phyloP scores from a whole-genome alignment of 2,888 invertebrate genomes.

The Xestia ashworthii region DNA sequence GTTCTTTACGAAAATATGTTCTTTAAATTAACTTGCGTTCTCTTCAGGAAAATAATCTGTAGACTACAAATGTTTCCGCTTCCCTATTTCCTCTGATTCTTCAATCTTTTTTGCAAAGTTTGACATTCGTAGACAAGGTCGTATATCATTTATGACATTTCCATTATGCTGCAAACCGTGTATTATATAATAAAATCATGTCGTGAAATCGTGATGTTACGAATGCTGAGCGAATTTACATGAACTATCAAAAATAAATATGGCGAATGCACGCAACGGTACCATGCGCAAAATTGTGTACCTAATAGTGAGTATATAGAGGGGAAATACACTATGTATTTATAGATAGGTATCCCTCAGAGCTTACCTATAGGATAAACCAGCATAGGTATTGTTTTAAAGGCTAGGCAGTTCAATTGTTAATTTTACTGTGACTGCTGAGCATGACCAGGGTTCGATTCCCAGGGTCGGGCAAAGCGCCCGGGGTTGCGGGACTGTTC shows the following conservation, averaged over 20 bases:
- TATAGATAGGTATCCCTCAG: background rate
- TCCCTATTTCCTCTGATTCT: slow-evolving; percentile 19
- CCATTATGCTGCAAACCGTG: slow-evolving; percentile 65
- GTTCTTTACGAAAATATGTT: background rate
- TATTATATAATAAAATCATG: slow-evolving; percentile 52
- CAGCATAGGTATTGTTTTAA: background rate
- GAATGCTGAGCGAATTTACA: slow-evolving; percentile 66
- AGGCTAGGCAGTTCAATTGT: background rate
- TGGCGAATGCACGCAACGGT: slow-evolving; percentile 75
- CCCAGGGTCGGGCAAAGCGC: too few species aligned
- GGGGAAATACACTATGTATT: background rate
- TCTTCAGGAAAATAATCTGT: background rate
- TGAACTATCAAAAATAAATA: slow-evolving; percentile 68
- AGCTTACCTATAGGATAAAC: background rate
- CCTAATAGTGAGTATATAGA: background rate
- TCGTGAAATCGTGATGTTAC: slow-evolving; percentile 67
- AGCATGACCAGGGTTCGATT: too few species aligned
- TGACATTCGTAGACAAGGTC: slow-evolving; percentile 55
- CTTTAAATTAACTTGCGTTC: background rate
- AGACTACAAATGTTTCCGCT: background rate
- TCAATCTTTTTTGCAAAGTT: slow-evolving; percentile 38
- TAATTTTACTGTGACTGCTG: background rate
- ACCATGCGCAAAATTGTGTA: slow-evolving; percentile 32
- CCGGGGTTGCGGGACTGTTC: too few species aligned
- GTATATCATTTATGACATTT: slow-evolving; percentile 73